Conservation (phyloP, 2,113 vertebrate species). For the Cynoglossus semilaevis region DNA sequence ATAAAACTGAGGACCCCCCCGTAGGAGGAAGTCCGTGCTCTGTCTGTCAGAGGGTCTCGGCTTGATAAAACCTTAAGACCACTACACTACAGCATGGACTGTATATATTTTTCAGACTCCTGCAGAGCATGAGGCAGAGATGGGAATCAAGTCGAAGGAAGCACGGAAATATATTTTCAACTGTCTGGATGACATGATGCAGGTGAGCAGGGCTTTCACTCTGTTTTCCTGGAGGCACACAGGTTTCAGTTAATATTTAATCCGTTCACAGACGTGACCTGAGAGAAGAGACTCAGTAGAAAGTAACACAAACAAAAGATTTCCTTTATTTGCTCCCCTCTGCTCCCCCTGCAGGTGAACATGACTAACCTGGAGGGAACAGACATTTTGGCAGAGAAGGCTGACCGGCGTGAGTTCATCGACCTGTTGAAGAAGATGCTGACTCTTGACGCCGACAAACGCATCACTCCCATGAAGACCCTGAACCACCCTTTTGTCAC, state of each 20-base stretch:
- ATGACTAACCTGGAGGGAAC: constrained; percentile 97
- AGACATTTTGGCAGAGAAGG: constrained; percentile 96
- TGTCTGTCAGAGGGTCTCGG: too few relatives aligned
- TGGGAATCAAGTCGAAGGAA: constrained; percentile 97
- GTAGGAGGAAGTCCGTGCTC: too few relatives aligned
- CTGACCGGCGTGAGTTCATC: constrained; percentile 95
- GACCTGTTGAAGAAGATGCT: constrained; percentile 99
- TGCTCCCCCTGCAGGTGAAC: constrained; percentile 83
- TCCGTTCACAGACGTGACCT: neutral
- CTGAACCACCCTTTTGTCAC: constrained; percentile 95
- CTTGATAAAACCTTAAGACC: too few relatives aligned
- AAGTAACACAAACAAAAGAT: too few relatives aligned
- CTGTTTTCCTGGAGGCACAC: neutral
- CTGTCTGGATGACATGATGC: constrained; percentile 98
- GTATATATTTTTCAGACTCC: constrained; percentile 79
- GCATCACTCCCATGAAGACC: constrained; percentile 95
- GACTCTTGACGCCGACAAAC: constrained; percentile 96
- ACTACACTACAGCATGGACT: accelerated
- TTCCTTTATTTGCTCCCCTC: too few relatives aligned
- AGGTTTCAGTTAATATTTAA: neutral
- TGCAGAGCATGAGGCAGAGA: constrained; percentile 93
- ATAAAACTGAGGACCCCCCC: too few relatives aligned
- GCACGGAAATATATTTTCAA: constrained; percentile 98
- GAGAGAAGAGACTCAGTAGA: too few relatives aligned
- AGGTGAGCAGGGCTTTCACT: constrained; percentile 72